These are phyloP conservation scores for Tridacna crocea DNA, from an alignment of 2,888 invertebrate genomes.

Conservation along the genomic window DNA sequence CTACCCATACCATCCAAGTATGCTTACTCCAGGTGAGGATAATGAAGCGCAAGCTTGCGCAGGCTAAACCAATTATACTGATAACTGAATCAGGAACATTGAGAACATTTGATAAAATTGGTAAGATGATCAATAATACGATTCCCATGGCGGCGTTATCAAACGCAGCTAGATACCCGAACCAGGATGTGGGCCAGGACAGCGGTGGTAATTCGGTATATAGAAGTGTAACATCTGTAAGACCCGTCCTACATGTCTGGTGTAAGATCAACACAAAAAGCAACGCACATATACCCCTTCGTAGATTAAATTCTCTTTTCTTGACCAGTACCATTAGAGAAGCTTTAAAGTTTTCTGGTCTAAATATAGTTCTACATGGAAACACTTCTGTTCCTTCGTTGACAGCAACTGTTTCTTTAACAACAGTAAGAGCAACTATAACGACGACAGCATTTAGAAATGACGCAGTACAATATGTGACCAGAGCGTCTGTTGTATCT, in stretches of 20 bases:
- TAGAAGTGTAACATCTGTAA: constrained; percentile 80
- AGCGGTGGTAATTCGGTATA: constrained; percentile 79
- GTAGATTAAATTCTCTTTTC: constrained; percentile 66
- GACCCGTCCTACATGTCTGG: constrained; percentile 80
- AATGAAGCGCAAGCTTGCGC: constrained; percentile 75
- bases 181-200: constrained; percentile 78
- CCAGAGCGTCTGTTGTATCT: constrained; percentile 68
- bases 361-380: constrained; percentile 63
- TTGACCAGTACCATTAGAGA: constrained; percentile 74
- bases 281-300: constrained; percentile 73
- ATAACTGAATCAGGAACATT: constrained; percentile 75
- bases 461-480: constrained; percentile 75
- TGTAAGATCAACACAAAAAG: constrained; percentile 75
- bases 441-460: constrained; percentile 73
- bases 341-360: constrained; percentile 71
- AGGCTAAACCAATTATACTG: constrained; percentile 75
- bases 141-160: constrained; percentile 82
- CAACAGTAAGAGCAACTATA: constrained; percentile 67
- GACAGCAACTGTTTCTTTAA: constrained; percentile 72
- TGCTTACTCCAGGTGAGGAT: constrained; percentile 71
- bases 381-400: constrained; percentile 62
- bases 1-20: constrained; percentile 77
- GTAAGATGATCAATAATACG: constrained; percentile 76
- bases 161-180: constrained; percentile 81
- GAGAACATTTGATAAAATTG: constrained; percentile 74